Conservation (phyloP, 2,888 invertebrate species). For the Hipparchia sbordonii region DNA sequence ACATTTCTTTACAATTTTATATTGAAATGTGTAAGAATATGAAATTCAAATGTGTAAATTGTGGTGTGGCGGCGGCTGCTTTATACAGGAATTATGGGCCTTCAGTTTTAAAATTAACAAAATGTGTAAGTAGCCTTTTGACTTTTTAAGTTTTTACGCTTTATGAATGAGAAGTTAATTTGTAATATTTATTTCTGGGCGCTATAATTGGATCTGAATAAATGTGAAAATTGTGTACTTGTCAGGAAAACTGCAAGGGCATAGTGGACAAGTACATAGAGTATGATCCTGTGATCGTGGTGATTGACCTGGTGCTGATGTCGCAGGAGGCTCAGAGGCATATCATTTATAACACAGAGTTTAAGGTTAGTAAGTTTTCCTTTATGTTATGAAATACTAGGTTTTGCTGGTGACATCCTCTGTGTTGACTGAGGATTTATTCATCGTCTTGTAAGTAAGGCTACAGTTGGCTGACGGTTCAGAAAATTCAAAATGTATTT, state of each 20-base stretch:
- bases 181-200: too few species aligned
- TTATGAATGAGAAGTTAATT: too few species aligned
- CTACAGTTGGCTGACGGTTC: too few species aligned
- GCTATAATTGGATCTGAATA: too few species aligned
- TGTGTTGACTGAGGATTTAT: too few species aligned
- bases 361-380: constrained; percentile 82
- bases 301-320: constrained; percentile 92
- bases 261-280: constrained; percentile 95
- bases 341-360: constrained; percentile 90
- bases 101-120: constrained; percentile 87
- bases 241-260: constrained; percentile 88
- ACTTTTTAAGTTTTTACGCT: too few species aligned
- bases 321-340: constrained; percentile 93
- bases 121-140: constrained; percentile 85
- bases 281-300: constrained; percentile 93
- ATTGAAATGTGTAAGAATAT: constrained; percentile 43
- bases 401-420: too few species aligned
- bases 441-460: too few species aligned
- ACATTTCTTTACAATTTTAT: neutral
- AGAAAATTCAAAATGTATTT: too few species aligned
- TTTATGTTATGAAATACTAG: too few species aligned
- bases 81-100: constrained; percentile 88
- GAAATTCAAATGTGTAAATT: constrained; percentile 85
- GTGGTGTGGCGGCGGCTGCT: constrained; percentile 84
- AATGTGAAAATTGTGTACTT: constrained; percentile 30